Evolutionary conservation across 2,797 vertebrate genomes (phyloP), one percentile per base, ranked within the genome.

Genomic region (Jordanella pulchra): DNA sequence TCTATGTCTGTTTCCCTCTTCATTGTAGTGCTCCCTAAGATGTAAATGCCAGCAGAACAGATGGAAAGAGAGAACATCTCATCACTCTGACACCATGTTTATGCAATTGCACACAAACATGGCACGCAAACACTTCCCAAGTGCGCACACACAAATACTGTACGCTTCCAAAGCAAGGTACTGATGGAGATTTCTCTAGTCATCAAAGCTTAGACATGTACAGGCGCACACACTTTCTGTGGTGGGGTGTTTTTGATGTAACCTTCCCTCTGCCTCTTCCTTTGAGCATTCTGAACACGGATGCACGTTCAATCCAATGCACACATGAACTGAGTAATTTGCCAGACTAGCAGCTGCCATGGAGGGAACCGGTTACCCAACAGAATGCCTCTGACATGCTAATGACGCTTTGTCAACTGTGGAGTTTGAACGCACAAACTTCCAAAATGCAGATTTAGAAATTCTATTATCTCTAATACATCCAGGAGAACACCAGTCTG

Each of bases 1-100:
- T 50, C 54, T 39, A 25, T 65, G 4, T 75, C 64, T 66, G 0
- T 69, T 82, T 77, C 60, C 76, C 67, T 39, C 69, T 83, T 74
- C 69, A 78, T 79, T 88, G 81, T 86, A 70, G 71, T 78, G 72
- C 71, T 86, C 78, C 35, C 73, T 82, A 86, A 81, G 81, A 86
- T 82, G 82, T 84, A 89, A 89, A 90, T 88, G 86, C 86, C 90
- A 91, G 82, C 75, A 72, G 86, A 93, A 82, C 92, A 93, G 92
- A 93, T 92, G 92, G 92, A 91, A 86, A 86, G 70, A 84, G 78
- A 55, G 86, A 89, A 90, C 87, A 84, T 91, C 89, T 89, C 89
- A 89, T 89, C 84, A 78, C 83, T 84, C 71, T 78, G 81, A 87
- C 89, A 85, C 87, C 76, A 77, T 89, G 86, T 91, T 91, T 91